Evolutionary conservation across 2,113 vertebrate genomes (phyloP).

Genomic region (Gobiocypris rarus): DNA sequence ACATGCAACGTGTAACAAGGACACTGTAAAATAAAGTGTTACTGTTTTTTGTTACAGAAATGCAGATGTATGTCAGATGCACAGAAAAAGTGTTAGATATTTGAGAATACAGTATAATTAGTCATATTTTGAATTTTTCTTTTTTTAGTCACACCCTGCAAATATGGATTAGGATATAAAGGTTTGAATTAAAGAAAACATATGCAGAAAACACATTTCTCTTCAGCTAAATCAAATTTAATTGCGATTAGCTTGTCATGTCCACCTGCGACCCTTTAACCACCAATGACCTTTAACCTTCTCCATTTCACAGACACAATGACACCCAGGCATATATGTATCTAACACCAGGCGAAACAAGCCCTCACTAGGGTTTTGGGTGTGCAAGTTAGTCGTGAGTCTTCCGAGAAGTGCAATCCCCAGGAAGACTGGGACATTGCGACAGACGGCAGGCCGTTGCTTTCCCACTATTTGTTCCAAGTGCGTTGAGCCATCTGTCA

Average conservation of each 20-base stretch:
- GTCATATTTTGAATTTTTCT: neutral
- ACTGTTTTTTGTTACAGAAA: no score
- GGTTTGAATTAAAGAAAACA: no score
- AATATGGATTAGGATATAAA: neutral
- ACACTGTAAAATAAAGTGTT: no score
- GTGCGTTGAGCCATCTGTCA: slow-evolving; percentile 84
- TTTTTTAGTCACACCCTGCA: neutral
- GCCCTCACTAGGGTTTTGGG: slow-evolving; percentile 59
- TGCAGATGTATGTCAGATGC: neutral
- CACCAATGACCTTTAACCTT: slow-evolving; percentile 66
- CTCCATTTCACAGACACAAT: slow-evolving; percentile 21
- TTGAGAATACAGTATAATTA: neutral
- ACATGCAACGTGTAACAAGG: no score
- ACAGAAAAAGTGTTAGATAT: neutral
- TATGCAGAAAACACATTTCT: neutral
- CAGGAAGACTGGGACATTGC: slow-evolving; percentile 62
- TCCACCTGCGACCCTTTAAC: slow-evolving; percentile 67
- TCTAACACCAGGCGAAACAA: slow-evolving; percentile 55
- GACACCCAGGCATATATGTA: neutral
- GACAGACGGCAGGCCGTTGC: slow-evolving; percentile 67
- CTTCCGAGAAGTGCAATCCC: neutral
- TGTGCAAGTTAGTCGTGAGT: slow-evolving; percentile 1
- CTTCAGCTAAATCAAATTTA: neutral
- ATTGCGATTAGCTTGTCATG: no score
- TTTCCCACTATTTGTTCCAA: slow-evolving; percentile 83